Conservation (phyloP, 2,797 vertebrate genomes). For the Melanotaenia boesemani region DNA sequence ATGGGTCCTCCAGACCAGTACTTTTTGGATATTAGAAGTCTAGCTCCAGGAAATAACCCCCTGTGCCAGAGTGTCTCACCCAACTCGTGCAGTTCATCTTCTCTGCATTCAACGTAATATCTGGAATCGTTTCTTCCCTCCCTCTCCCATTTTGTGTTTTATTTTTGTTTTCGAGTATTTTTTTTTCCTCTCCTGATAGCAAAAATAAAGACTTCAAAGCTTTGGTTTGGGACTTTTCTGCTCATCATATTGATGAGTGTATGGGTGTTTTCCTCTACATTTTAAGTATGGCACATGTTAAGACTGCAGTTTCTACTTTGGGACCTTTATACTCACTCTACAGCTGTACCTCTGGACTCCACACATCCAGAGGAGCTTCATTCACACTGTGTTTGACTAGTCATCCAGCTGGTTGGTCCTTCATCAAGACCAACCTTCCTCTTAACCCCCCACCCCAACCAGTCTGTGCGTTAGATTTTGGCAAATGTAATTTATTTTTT, state of each 20-base stretch:
- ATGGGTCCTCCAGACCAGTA: slow-evolving; percentile 85
- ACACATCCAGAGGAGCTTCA: slow-evolving; percentile 76
- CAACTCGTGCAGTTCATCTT: slow-evolving; percentile 89
- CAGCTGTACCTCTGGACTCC: slow-evolving; percentile 71
- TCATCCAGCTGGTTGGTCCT: slow-evolving; percentile 62
- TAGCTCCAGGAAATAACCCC: slow-evolving; percentile 85
- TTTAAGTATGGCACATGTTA: slow-evolving; percentile 92
- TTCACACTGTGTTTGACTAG: slow-evolving; percentile 72
- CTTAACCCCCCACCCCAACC: slow-evolving; percentile 36
- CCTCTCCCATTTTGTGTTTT: slow-evolving; percentile 81
- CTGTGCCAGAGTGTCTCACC: slow-evolving; percentile 84
- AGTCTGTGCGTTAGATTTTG: slow-evolving; percentile 73
- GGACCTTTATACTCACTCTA: slow-evolving; percentile 88
- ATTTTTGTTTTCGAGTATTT: slow-evolving; percentile 79
- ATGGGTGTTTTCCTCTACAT: slow-evolving; percentile 88
- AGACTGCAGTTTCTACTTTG: slow-evolving; percentile 92
- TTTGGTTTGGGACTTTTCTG: slow-evolving; percentile 94
- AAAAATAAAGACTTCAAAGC: slow-evolving; percentile 91
- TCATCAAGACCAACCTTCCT: slow-evolving; percentile 53
- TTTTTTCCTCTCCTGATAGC: slow-evolving; percentile 83
- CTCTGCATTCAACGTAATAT: slow-evolving; percentile 87
- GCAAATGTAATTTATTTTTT: slow-evolving; percentile 81
- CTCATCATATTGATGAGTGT: slow-evolving; percentile 99
- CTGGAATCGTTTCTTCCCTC: slow-evolving; percentile 85
- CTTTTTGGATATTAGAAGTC: slow-evolving; percentile 87